These are phyloP conservation scores for Ladona fulva DNA, from an alignment of 1,140 invertebrate species.

Conservation along the genomic window DNA sequence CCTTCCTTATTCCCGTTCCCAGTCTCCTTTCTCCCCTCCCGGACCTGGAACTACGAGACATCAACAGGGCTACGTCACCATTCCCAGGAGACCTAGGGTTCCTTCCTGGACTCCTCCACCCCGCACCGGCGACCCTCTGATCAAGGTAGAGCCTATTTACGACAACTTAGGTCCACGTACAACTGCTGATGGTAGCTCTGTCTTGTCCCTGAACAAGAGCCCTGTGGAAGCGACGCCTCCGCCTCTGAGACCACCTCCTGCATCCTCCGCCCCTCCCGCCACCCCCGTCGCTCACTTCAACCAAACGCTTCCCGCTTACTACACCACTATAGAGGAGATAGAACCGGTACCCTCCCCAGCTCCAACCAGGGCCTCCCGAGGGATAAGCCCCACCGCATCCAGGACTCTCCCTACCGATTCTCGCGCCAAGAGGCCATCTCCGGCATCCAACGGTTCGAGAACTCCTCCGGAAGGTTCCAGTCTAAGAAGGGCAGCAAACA, in stretches of 20 bases:
- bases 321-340: constrained; percentile 54
- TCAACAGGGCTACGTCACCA: constrained; percentile 68
- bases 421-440: background rate
- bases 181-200: constrained; percentile 76
- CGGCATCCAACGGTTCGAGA: background rate
- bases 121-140: constrained; percentile 27
- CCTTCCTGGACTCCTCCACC: constrained; percentile 64
- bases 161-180: constrained; percentile 73
- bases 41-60: constrained; percentile 43
- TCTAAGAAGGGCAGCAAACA: background rate
- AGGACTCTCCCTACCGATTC: background rate
- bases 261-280: constrained; percentile 44
- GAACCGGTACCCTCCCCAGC: constrained; percentile 40
- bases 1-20: constrained; percentile 59
- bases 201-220: constrained; percentile 59
- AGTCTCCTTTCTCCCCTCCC: constrained; percentile 54
- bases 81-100: constrained; percentile 67
- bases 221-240: constrained; percentile 31
- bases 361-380: constrained; percentile 35
- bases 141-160: constrained; percentile 61
- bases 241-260: constrained; percentile 37
- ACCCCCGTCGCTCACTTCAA: constrained; percentile 39
- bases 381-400: constrained; percentile 14
- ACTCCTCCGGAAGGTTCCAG: background rate
- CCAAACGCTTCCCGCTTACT: constrained; percentile 38